phyloP scores from a whole-genome alignment of 1,140 invertebrate species.

The Camponotus vicinus region DNA sequence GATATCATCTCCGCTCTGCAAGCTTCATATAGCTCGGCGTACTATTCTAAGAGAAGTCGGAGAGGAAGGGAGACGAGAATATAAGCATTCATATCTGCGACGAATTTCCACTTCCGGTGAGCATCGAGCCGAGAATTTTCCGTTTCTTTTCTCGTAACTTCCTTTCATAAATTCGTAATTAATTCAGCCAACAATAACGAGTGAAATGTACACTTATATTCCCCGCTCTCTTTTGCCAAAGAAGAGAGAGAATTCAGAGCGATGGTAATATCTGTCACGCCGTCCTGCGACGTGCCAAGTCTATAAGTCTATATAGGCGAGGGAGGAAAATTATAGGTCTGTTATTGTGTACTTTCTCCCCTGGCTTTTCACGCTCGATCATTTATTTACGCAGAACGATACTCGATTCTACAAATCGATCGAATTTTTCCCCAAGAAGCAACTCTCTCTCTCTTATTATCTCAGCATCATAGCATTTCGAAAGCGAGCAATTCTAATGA shows the following conservation, averaged over 20 bases:
- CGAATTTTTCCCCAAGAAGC: conserved; percentile 10
- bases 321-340: conserved; percentile 68
- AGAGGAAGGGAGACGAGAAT: neutral
- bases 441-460: conserved; percentile 22
- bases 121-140: conserved; percentile 20
- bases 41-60: conserved; percentile 61
- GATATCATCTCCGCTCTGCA: conserved; percentile 36
- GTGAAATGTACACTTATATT: conserved; percentile 31
- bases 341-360: conserved; percentile 63
- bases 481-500: conserved; percentile 19
- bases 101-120: conserved; percentile 40
- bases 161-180: conserved; percentile 45
- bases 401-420: conserved; percentile 51
- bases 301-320: conserved; percentile 25
- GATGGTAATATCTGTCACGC: conserved; percentile 40
- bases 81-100: conserved; percentile 40
- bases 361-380: conserved; percentile 64
- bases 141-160: conserved; percentile 49
- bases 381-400: conserved; percentile 68
- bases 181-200: conserved; percentile 54
- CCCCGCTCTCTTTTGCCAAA: neutral
- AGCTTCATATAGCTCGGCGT: conserved; percentile 69
- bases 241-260: neutral
- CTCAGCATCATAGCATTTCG: conserved; percentile 5
- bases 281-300: conserved; percentile 13